Evolutionary conservation across 2,888 invertebrate genomes (phyloP), one percentile per base, ranked within the genome.

Genomic region (Lacanobia oleracea): DNA sequence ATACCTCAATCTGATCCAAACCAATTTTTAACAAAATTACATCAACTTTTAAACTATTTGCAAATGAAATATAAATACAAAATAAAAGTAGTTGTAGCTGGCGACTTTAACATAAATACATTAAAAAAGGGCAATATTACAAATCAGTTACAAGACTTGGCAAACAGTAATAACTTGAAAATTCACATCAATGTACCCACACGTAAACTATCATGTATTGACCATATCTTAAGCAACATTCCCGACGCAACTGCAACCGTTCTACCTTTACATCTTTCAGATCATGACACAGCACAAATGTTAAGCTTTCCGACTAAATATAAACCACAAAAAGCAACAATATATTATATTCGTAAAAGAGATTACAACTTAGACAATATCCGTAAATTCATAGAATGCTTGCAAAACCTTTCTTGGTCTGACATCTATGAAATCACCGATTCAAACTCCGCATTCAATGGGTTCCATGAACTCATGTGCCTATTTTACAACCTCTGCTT

Each of bases 91-190:
- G 61, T 72, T 37, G 2, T 61, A 14, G 37, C 60, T 3, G 54
- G 70, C 14, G 60, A 65, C 18, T 60, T 65, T 0, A 65, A 71
- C 9, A 71, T 71, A 43, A 51, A 59, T 33, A 65, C 37, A 2
- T 18, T 53, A 9, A 59, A 45, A 51, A 57, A 50, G 53, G 16
- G 53, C 7, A 54, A 40, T 2, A 50, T 61, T 2, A 56, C 72
- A 10, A 45, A 54, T 23, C 18, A 37, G 6, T 33, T 71, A 4
- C 37, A 48, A 21, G 56, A 61, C 2, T 8, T 61, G 0, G 3
- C n/a, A 0, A 27, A 40, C 12, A 67, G 67, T 43, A 18, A 62
- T 33, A 72, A 67, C 10, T 48, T 62, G 14, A 56, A 54, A 50
- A 61, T 62, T 9, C 56, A 62, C 27, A 72, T 67, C 3, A 62